phyloP scores from a whole-genome alignment of 1,140 invertebrate genomes.

The Nephila pilipes region DNA sequence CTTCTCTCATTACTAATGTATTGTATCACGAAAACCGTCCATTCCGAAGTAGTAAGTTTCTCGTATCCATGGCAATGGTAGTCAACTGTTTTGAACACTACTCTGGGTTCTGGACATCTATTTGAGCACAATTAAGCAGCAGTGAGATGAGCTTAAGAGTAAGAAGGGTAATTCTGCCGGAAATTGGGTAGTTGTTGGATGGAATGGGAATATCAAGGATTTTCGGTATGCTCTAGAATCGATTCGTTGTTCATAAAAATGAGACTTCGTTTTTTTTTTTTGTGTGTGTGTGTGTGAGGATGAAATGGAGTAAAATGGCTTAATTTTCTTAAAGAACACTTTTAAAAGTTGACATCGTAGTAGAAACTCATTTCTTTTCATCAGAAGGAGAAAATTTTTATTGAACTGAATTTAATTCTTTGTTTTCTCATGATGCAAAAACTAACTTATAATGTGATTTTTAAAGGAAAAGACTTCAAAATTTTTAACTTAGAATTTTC shows the following conservation, averaged over 20 bases:
- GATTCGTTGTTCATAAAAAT: background rate
- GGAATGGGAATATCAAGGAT: background rate
- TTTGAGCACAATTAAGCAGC: constrained; percentile 14
- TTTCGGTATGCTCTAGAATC: background rate
- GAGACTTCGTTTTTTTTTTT: no score
- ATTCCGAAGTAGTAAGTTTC: background rate
- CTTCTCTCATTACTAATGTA: constrained; percentile 28
- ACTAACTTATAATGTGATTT: no score
- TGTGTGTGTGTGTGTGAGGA: no score
- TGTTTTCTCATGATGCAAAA: no score
- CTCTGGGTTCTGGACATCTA: background rate
- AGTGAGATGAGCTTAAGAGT: background rate
- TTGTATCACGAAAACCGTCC: background rate
- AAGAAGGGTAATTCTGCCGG: background rate
- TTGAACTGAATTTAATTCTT: no score
- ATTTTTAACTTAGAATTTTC: no score
- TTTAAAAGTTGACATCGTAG: background rate
- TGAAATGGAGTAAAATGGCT: background rate
- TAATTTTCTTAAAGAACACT: background rate
- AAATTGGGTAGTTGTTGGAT: background rate
- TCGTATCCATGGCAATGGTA: constrained; percentile 32
- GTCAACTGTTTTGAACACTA: constrained; percentile 42
- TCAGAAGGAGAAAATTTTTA: no score
- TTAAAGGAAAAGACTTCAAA: no score
- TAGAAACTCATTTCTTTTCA: no score